Percentiles rank a stretch among this genome's conserved stretches.
Conservation (phyloP, 2,797 vertebrate species). For the Cynodonichthys magdalenae region DNA sequence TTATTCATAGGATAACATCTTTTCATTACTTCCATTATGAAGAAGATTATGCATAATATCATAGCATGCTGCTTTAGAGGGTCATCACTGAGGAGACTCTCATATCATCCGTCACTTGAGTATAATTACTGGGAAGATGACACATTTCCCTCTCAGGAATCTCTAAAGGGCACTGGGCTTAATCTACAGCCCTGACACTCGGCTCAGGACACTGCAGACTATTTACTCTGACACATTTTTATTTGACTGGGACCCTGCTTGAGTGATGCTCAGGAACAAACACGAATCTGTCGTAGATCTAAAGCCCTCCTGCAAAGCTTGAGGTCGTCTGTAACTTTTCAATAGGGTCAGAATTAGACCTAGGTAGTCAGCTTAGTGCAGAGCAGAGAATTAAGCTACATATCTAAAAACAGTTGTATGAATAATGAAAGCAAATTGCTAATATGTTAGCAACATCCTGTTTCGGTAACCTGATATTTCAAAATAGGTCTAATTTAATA, state of each 20-base stretch:
- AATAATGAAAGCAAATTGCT: not conserved
- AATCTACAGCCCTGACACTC: slow-evolving; percentile 33
- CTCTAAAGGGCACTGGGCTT: slow-evolving; percentile 48
- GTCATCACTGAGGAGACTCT: slow-evolving; percentile 12
- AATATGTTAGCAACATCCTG: not conserved
- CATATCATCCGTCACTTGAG: slow-evolving; percentile 36
- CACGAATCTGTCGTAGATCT: not conserved
- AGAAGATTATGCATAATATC: slow-evolving; percentile 8
- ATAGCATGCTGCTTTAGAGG: slow-evolving; percentile 19
- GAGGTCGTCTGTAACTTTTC: not conserved
- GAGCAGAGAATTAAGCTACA: too few species aligned
- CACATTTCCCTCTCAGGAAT: slow-evolving; percentile 30
- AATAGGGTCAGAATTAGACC: not conserved
- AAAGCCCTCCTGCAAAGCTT: not conserved
- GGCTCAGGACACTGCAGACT: slow-evolving; percentile 1
- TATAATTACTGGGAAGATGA: slow-evolving; percentile 54
- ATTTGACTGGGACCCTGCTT: slow-evolving; percentile 1
- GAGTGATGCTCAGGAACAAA: slow-evolving; percentile 7
- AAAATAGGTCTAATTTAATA: too few species aligned
- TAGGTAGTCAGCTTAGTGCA: not conserved
- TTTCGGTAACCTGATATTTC: too few species aligned
- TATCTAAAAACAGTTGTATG: not conserved
- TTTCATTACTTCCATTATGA: slow-evolving; percentile 20
- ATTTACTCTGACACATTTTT: slow-evolving; percentile 5
- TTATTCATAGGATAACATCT: slow-evolving; percentile 4